These are phyloP conservation scores for Barypeithes pellucidus DNA, from an alignment of 2,888 invertebrate genomes.

Conservation along the genomic window DNA sequence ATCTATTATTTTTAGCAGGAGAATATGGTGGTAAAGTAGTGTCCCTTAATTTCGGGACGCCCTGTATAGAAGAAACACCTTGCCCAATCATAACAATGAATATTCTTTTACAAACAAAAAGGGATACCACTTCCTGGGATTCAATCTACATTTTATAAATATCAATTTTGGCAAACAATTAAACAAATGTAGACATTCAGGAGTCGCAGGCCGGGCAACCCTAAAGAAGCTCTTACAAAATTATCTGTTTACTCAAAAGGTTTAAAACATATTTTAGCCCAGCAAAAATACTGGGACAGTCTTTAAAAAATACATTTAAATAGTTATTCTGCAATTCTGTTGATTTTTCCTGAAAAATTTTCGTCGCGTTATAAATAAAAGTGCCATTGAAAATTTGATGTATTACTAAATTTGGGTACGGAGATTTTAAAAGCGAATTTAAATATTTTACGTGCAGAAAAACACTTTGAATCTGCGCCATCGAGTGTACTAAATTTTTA, in stretches of 20 bases:
- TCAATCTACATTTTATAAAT: no score
- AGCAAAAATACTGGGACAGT: constrained; percentile 53
- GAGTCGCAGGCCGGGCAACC: no score
- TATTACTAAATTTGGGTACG: constrained; percentile 74
- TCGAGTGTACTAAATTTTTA: constrained; percentile 75
- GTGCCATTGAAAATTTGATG: constrained; percentile 82
- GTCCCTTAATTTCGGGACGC: no score
- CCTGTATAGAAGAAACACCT: no score
- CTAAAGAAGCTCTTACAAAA: constrained; percentile 19
- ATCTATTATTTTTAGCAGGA: no score
- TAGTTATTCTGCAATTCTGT: constrained; percentile 52
- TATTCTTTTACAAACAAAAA: no score
- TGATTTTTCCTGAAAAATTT: constrained; percentile 72
- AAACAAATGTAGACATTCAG: no score
- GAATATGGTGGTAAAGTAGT: no score
- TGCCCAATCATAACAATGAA: no score
- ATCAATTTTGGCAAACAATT: no score
- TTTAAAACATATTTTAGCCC: constrained; percentile 41
- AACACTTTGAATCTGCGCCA: constrained; percentile 80
- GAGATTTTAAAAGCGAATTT: constrained; percentile 78
- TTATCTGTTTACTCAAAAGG: constrained; percentile 32
- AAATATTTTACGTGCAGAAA: constrained; percentile 75
- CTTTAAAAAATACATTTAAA: constrained; percentile 57
- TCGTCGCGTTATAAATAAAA: constrained; percentile 82
- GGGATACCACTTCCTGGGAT: no score